These are phyloP conservation scores for Tringa solitaria DNA, from an alignment of 2,113 vertebrate genomes.

Conservation along the genomic window DNA sequence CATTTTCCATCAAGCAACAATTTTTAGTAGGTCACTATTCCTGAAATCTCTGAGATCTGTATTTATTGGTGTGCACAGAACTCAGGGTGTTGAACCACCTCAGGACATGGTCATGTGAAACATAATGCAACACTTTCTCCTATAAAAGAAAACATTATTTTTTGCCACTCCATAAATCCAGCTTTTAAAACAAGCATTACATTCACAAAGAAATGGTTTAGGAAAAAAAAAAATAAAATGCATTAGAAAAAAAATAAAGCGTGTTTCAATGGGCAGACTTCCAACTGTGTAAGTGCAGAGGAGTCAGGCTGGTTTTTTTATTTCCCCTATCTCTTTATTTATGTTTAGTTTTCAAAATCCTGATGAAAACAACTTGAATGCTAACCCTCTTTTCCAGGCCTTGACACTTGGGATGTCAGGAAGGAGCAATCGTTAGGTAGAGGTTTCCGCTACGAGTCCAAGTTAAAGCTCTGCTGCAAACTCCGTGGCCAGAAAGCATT, in stretches of 20 bases:
- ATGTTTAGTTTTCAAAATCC: not conserved
- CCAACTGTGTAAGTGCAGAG: not conserved
- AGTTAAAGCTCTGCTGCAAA: not conserved
- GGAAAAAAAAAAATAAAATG: not conserved
- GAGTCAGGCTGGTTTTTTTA: not conserved
- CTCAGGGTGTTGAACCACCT: not conserved
- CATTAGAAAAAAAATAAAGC: not conserved
- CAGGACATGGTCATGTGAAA: not conserved
- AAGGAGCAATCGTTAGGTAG: not conserved
- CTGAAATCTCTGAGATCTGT: not conserved
- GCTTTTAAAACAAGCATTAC: constrained; percentile 26
- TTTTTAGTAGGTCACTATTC: not conserved
- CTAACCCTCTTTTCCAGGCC: not conserved
- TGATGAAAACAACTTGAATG: not conserved
- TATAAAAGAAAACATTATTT: constrained; percentile 44
- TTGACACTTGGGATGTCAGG: not conserved
- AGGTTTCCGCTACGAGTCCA: not conserved
- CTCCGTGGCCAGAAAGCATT: not conserved
- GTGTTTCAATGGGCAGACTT: constrained; percentile 3
- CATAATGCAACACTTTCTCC: constrained; percentile 28
- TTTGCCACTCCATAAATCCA: constrained; percentile 34
- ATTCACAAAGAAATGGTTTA: constrained; percentile 34
- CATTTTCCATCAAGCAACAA: not conserved
- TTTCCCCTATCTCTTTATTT: not conserved
- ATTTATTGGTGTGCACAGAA: not conserved